A percentile compares a stretch with the other conserved stretches of the same genome.
Conservation (phyloP, 2,113 vertebrate genomes). For the Gasterosteus aculeatus region DNA sequence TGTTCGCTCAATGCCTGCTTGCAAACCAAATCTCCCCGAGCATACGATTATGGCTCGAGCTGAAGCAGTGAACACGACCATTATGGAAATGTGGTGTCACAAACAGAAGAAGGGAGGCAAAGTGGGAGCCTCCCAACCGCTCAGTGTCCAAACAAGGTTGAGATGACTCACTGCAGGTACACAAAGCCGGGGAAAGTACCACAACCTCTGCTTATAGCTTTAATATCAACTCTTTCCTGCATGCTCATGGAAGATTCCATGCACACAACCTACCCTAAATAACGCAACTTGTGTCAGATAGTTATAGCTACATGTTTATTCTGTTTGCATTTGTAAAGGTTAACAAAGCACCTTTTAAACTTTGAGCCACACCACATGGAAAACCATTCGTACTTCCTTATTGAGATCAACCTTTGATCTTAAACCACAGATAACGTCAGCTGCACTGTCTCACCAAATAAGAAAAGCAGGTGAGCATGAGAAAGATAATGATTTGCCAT, state of each 20-base stretch:
- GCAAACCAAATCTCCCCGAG: slow-evolving; percentile 9
- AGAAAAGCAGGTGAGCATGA: neutral
- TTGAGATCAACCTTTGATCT: neutral
- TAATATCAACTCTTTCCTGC: neutral
- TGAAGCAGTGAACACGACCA: neutral
- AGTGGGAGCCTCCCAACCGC: neutral
- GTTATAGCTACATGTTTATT: no score
- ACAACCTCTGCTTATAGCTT: neutral
- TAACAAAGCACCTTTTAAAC: neutral
- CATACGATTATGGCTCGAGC: neutral
- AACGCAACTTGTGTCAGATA: neutral
- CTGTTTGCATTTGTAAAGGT: neutral
- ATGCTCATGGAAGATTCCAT: neutral
- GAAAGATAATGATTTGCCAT: neutral
- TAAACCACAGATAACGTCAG: neutral
- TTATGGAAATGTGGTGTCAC: slow-evolving; percentile 1
- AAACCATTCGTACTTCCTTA: slow-evolving; percentile 21
- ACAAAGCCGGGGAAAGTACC: neutral
- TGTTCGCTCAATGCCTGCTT: neutral
- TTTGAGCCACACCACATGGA: neutral
- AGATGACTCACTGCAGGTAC: neutral
- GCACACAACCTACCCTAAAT: no score
- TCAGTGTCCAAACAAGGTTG: neutral
- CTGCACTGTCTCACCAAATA: neutral
- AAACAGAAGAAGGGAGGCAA: neutral